Conservation (phyloP, 2,888 invertebrate genomes). For the Sarcophaga caerulescens region DNA sequence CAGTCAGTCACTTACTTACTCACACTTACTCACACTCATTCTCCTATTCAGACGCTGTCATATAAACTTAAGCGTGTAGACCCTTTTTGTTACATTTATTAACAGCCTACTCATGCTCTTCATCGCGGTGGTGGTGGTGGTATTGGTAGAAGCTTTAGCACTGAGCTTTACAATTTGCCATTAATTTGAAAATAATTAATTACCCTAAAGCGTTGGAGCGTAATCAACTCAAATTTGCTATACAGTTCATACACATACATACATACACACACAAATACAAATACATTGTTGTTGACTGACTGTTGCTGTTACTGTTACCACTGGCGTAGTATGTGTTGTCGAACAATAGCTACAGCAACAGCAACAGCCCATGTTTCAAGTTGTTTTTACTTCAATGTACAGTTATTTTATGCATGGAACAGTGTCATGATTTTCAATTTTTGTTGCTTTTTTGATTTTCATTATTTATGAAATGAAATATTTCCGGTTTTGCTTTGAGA, state of each 20-base stretch:
- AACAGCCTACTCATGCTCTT: constrained; percentile 25
- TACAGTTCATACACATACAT: neutral
- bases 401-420: neutral
- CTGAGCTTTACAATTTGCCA: constrained; percentile 71
- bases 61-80: constrained; percentile 1
- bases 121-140: neutral
- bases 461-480: neutral
- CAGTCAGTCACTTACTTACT: constrained; percentile 41
- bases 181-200: constrained; percentile 76
- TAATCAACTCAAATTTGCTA: constrained; percentile 70
- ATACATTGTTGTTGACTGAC: neutral
- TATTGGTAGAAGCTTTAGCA: neutral
- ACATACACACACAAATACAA: neutral
- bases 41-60: too few species aligned
- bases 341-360: too few species aligned
- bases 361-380: neutral
- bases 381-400: neutral
- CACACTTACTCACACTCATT: neutral
- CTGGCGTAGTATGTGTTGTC: too few species aligned
- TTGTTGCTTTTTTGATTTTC: neutral
- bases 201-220: constrained; percentile 75
- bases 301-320: neutral
- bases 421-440: neutral
- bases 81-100: constrained; percentile 25
- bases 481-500: neutral